Evolutionary conservation across 2,797 vertebrate genomes (phyloP), one percentile per base, ranked within the genome.

Genomic region (Notoglanidium macrostoma): DNA sequence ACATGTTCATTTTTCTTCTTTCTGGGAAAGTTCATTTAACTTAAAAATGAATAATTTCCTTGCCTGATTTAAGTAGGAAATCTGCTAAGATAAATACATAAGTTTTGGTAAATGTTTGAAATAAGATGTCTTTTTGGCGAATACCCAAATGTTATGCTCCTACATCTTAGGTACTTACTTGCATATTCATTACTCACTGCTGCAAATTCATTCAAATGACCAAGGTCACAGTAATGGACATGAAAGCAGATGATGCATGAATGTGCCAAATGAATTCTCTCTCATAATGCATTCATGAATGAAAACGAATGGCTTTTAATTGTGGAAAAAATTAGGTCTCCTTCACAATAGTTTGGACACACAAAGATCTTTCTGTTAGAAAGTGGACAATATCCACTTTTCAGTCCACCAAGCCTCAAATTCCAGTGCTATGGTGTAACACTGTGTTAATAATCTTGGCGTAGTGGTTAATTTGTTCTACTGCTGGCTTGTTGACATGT

Each of bases 341-440:
- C 81, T 10, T 85, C 59, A 59, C 49, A 74, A 57, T n/a, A 15
- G 26, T 49, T 49, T 70, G 23, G 11, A 26, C 26, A 65, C 49
- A 89, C 88, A 88, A 84, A 85, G 65, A 55, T 44, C 55, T 35
- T 82, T 84, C 70, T 88, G 86, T 89, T 70, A 57, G 63, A 44
- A 26, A 49, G 44, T 86, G 35, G 74, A 84, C 29, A 77, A 26
- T 86, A 14, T 76, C 59, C 19, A 61, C 44, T 49, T 46, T 83
- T 87, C 23, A 82, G 72, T 84, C 44, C 21, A 61, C 32, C 74
- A 65, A 80, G 4, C 32, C 17, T 49, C 29, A 26, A 55, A 55
- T 68, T 84, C 35, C 26, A 57, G 26, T 87, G 55, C 23, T n/a
- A 26, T 86, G 84, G n/a, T 67, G 51, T 61, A 65, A 78, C 72